These are phyloP conservation scores for Anguilla pacifica DNA, from an alignment of 2,797 vertebrate species.

Conservation along the genomic window DNA sequence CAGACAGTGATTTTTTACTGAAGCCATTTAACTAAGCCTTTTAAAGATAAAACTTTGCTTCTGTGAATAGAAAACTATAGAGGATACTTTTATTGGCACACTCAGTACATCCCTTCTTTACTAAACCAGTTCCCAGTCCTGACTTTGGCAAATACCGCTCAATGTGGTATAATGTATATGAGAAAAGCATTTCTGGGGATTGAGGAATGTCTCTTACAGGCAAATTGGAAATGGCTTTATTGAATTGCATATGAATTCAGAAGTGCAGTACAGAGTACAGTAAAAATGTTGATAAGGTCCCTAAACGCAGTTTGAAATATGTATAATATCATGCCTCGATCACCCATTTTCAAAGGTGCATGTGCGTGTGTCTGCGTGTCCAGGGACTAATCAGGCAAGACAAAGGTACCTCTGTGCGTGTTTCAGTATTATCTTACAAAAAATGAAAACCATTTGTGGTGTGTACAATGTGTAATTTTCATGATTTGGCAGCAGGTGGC, in stretches of 20 bases:
- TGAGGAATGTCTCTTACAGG: background rate
- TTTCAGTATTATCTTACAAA: background rate
- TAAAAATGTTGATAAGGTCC: background rate
- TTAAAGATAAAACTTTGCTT: background rate
- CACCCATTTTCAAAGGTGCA: background rate
- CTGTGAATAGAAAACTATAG: background rate
- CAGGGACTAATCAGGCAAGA: background rate
- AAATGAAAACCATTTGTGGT: background rate
- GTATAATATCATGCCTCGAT: background rate
- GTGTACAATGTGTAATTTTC: background rate
- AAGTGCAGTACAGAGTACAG: background rate
- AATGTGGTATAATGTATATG: background rate
- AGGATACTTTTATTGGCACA: background rate
- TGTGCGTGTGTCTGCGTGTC: background rate
- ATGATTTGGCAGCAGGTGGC: constrained; percentile 9
- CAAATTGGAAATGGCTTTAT: background rate
- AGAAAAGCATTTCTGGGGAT: background rate
- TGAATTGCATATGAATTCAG: background rate
- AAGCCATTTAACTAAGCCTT: background rate
- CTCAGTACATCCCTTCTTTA: background rate
- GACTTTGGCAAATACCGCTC: background rate
- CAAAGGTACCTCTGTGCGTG: background rate
- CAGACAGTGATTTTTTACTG: constrained; percentile 3
- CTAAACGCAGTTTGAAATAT: background rate
- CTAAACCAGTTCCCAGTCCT: background rate